Base-by-base conservation (phyloP, 2,113 vertebrate genomes). In the Neodontobutis hainanensis region DNA sequence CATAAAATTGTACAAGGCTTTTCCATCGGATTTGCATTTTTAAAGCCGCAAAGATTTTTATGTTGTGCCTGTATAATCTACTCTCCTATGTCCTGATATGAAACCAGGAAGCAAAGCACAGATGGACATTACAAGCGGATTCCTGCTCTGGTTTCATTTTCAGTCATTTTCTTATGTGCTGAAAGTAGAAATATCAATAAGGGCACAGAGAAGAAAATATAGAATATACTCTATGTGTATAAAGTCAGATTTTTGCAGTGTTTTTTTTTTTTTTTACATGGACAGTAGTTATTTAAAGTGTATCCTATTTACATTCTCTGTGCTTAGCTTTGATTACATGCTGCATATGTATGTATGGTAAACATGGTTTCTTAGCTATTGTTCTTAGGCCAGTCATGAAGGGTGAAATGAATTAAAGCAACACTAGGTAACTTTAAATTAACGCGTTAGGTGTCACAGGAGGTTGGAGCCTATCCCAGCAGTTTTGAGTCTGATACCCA, bases 1-100 rank as follows among this genome's bases (percentile, higher is more conserved):
- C 0, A 85, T 81, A 79, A 16, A 55, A n/a, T 4, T 8, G n/a
- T 55, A 47, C 51, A 49, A 60, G 35, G 66, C 67, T 79, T 81
- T 69, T 66, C 36, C 51, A 73, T 76, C 32, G 44, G 0, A n/a
- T 75, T 38, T 64, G 27, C 32, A 53, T 77, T 51, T 2, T 8
- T 50, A 58, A 11, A 34, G 50, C 32, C 43, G 42, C 61, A 75
- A 67, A 58, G 14, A 76, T 46, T 2, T 59, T n/a, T 19, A 42
- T 5, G 11, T 42, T 56, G 32, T 16, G 16, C 15, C 57, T 71
- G 48, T 77, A 15, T 43, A 53, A 65, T 43, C 16, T 14, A 43
- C 12, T n/a, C 34, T 55, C 50, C 32, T 36, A 36, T n/a, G 34
- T n/a, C 32, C 10, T 62, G 11, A 65, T 56, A 58, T 15, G 19